Evolutionary conservation across 2,888 invertebrate genomes (phyloP).

Genomic region (Conistra vaccinii): DNA sequence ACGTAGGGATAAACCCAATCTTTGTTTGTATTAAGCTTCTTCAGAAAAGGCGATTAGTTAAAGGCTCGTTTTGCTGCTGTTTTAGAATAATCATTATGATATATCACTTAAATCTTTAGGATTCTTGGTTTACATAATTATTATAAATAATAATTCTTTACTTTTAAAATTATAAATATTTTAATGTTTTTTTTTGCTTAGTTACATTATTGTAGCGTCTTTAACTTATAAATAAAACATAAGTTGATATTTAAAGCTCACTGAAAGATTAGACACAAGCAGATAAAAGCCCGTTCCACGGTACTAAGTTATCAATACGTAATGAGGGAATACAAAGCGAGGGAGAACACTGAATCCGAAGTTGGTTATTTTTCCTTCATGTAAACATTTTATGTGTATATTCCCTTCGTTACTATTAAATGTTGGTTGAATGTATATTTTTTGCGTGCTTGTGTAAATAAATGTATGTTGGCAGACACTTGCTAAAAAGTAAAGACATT

Average conservation of each 20-base stretch:
- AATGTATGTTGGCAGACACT: not conserved
- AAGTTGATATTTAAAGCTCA: slow-evolving; percentile 58
- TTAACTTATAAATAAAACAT: slow-evolving; percentile 39
- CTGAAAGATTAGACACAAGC: slow-evolving; percentile 61
- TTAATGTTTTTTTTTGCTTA: not conserved
- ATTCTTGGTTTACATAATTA: not conserved
- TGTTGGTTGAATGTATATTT: slow-evolving; percentile 30
- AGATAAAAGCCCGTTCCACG: slow-evolving; percentile 64
- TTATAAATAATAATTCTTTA: not conserved
- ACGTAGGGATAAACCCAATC: not conserved
- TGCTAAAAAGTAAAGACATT: not conserved
- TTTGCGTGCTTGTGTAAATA: not conserved
- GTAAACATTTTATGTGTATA: slow-evolving; percentile 54
- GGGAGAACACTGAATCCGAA: slow-evolving; percentile 62
- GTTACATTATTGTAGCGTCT: slow-evolving; percentile 21
- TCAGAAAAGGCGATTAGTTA: no score
- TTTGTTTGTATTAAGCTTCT: not conserved
- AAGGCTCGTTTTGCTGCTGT: not conserved
- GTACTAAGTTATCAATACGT: slow-evolving; percentile 66
- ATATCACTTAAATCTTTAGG: not conserved
- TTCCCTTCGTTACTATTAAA: slow-evolving; percentile 51
- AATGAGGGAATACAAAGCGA: slow-evolving; percentile 65
- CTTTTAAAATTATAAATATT: not conserved
- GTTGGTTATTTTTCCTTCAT: slow-evolving; percentile 66
- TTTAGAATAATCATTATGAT: not conserved